A percentile compares a stretch with the other conserved stretches of the same genome.
Evolutionary conservation across 1,140 invertebrate genomes (phyloP).

Genomic region (Drosophila eugracilis): DNA sequence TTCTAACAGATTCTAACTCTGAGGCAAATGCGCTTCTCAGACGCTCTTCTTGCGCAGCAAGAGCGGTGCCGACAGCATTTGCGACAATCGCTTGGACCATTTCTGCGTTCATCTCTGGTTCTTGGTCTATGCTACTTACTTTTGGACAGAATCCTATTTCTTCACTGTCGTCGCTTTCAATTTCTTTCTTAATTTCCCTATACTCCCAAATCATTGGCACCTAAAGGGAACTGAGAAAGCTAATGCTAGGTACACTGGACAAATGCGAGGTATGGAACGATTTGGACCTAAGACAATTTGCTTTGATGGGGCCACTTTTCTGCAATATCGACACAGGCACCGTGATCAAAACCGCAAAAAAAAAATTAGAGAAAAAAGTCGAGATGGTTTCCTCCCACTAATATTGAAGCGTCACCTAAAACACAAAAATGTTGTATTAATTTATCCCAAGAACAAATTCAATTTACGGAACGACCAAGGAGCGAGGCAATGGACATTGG

Average conservation of each 20-base stretch:
- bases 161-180: constrained; percentile 16
- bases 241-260: neutral
- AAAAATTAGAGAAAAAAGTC: constrained; percentile 1
- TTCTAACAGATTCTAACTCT: constrained; percentile 1
- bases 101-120: constrained; percentile 3
- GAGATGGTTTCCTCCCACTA: neutral
- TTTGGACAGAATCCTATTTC: neutral
- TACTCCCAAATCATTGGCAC: constrained; percentile 2
- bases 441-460: too few relatives aligned
- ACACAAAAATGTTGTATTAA: too few relatives aligned
- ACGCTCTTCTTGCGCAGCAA: constrained; percentile 2
- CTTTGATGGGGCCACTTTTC: neutral
- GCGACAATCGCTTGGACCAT: constrained; percentile 7
- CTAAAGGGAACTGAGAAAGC: constrained; percentile 2
- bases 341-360: neutral
- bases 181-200: constrained; percentile 17
- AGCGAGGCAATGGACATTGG: neutral
- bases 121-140: neutral
- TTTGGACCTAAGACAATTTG: neutral
- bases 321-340: constrained; percentile 2
- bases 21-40: too few relatives aligned
- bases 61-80: constrained; percentile 4
- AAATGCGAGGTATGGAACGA: constrained; percentile 2
- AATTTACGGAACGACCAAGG: neutral
- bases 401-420: constrained; percentile 1